phyloP scores from a whole-genome alignment of 1,140 invertebrate species.

The Magallana ariakensis region DNA sequence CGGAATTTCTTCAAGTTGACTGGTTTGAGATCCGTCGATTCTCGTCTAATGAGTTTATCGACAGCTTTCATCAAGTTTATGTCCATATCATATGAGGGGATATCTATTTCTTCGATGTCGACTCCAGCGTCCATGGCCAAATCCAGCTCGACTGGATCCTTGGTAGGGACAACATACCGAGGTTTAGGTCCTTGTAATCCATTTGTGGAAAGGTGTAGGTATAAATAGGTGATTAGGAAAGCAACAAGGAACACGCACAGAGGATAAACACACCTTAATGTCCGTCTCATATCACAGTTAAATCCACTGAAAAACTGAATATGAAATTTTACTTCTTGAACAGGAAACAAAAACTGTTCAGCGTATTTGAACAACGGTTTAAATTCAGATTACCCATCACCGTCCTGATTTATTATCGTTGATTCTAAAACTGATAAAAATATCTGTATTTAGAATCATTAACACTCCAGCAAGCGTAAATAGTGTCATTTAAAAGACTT shows the following conservation, averaged over 20 bases:
- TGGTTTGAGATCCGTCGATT: not conserved
- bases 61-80: not conserved
- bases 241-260: not conserved
- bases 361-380: too few relatives aligned
- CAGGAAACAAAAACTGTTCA: too few relatives aligned
- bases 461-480: too few relatives aligned
- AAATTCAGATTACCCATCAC: too few relatives aligned
- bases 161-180: not conserved
- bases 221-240: not conserved
- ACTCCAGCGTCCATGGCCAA: not conserved
- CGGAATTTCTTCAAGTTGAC: slow-evolving; percentile 1
- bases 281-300: too few relatives aligned
- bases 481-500: too few relatives aligned
- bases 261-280: not conserved
- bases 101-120: not conserved
- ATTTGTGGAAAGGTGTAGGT: not conserved
- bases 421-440: too few relatives aligned
- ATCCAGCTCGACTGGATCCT: not conserved
- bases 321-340: too few relatives aligned
- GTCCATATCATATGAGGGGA: not conserved
- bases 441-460: too few relatives aligned
- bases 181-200: not conserved
- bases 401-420: too few relatives aligned
- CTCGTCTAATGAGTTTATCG: not conserved
- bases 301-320: too few relatives aligned